Base-by-base conservation (phyloP, 2,888 invertebrate species). In the Cephus sareptanus region DNA sequence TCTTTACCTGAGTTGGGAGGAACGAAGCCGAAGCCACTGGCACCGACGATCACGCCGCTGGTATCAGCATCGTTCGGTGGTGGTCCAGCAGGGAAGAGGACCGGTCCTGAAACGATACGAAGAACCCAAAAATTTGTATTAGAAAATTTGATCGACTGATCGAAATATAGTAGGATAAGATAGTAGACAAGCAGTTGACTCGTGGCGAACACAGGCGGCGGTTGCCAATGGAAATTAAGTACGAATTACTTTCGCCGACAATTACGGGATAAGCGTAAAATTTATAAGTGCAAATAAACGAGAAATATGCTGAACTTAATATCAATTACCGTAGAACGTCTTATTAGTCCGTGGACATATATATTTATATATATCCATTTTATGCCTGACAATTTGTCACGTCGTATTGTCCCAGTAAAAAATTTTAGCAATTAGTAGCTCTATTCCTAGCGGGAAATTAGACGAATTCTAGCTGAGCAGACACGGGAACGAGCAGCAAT, bases 21-120 rank as follows among this genome's bases (percentile, higher is more conserved):
- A 81, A 97, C 96, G 91, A 97, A 97, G 84, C 97, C 97, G 90
- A 94, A 97, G 84, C 97, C 97, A 75, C 96, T 96, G 79, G 96
- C 97, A 79, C 97, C 97, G 40, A 95, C 95, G 78, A 96, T 93
- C 69, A 97, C 97, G 31, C 97, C 97, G 89, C 96, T 96, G 84
- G 95, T 95, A 85, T 94, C 94, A n/a, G 92, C 92, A 79, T 90
- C 92, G 91, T 95, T 95, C 82, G 94, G 93, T 73, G 95, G 94
- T 85, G 95, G 95, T 81, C 95, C 94, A 85, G 93, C 92, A 12
- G 95, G 95, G 93, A 97, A 97, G 76, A 96, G 93, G 75, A 97
- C 96, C 80, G 97, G 97, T 86, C 97, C 97, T 95, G 93, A 40
- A 92, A 92, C 35, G 75, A 81, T 81, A 80, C 75, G 34, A 69